Evolutionary conservation across 1,140 invertebrate species (phyloP).

Genomic region (Drosophila sproati): DNA sequence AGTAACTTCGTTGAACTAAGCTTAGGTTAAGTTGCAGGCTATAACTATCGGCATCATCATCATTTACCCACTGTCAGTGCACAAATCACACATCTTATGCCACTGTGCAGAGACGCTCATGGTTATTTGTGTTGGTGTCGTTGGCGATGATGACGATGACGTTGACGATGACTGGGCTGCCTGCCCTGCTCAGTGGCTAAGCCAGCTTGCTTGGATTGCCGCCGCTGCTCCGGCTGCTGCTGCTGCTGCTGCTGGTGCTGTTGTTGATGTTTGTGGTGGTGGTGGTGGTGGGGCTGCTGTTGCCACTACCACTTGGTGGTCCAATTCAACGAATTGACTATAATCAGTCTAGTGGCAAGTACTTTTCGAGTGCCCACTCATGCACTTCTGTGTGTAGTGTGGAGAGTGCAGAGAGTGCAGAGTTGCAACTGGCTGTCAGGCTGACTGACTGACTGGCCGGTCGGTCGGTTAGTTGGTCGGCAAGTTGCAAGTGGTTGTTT

Average conservation of each 20-base stretch:
- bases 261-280: slow-evolving; percentile 20
- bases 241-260: slow-evolving; percentile 12
- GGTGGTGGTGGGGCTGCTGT: slow-evolving; percentile 27
- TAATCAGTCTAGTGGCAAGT: slow-evolving; percentile 83
- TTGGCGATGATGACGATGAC: slow-evolving; percentile 38
- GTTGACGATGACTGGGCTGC: slow-evolving; percentile 71
- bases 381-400: slow-evolving; percentile 63
- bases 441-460: slow-evolving; percentile 29
- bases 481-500: slow-evolving; percentile 70
- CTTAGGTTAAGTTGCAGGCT: no score
- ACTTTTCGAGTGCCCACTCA: slow-evolving; percentile 81
- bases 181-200: slow-evolving; percentile 59
- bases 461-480: slow-evolving; percentile 37
- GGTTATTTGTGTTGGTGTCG: slow-evolving; percentile 43
- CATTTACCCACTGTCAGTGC: neutral
- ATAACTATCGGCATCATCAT: no score
- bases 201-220: slow-evolving; percentile 29
- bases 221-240: slow-evolving; percentile 33
- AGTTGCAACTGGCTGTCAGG: slow-evolving; percentile 31
- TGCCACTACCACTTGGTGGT: slow-evolving; percentile 71
- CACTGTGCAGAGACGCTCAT: slow-evolving; percentile 33
- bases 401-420: slow-evolving; percentile 32
- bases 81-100: neutral
- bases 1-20: neutral
- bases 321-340: slow-evolving; percentile 83